Evolutionary conservation across 2,113 vertebrate genomes (phyloP), one percentile per base, ranked within the genome.

Genomic region (Lycaon pictus): DNA sequence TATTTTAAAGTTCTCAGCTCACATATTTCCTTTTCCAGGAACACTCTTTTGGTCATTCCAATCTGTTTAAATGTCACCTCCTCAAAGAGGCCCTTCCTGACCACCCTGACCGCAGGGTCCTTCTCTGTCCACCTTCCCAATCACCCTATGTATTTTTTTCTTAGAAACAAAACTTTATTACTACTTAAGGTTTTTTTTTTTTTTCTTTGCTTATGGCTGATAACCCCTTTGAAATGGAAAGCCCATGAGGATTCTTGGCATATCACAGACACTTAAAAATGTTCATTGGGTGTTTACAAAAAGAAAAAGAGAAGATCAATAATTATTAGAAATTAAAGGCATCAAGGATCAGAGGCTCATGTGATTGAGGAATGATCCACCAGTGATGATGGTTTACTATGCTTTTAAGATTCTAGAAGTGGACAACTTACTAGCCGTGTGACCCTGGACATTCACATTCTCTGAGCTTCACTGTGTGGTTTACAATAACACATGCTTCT

Each of bases 21-120:
- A 60, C 23, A 8, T 67, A 53, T 23, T 79, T 90, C 11, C 71
- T 88, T 89, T 95, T 86, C 88, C 88, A 90, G 63, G n/a, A 71
- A 80, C 79, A 93, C 6, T 32, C 72, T 83, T 95, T 76, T 32
- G 11, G 37, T 81, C 76, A 60, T 88, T 90, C 32, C 63, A 12
- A 65, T 80, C 76, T 95, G n/a, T 87, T 92, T 90, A 67, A 95
- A 87, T 72, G 74, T 90, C 29, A 76, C 37, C 69, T 90, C n/a
- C 32, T 93, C 67, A 48, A 53, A 88, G 62, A 90, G 22, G 43
- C 10, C 83, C n/a, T 92, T 82, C 48, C 58, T 69, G 25, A 74
- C 32, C 37, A 37, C 48, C 60, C 2, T 6, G 51, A 62, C n/a
- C 11, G 29, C 79, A 37, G 3, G 23, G 20, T 37, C 48, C 62